Percentiles rank a stretch among this genome's conserved stretches.
phyloP scores from a whole-genome alignment of 2,113 vertebrate genomes.

The Haliaeetus leucogaster region DNA sequence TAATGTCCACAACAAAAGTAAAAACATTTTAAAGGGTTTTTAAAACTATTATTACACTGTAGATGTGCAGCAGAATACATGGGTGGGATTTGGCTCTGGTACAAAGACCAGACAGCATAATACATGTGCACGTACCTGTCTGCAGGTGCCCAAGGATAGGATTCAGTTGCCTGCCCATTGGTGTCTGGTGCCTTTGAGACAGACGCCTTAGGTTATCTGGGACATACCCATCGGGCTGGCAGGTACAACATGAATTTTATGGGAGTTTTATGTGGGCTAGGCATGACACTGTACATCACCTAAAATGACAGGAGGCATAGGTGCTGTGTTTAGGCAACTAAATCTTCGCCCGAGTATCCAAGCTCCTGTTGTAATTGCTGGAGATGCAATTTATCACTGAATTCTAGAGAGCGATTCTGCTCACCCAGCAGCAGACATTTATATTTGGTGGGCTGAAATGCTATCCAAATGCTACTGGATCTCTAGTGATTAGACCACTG shows the following conservation, averaged over 20 bases:
- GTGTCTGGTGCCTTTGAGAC: background rate
- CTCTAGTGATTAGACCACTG: background rate
- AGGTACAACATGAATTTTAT: background rate
- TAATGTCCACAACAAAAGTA: background rate
- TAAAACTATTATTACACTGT: no score
- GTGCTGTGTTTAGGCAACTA: background rate
- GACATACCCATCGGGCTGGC: background rate
- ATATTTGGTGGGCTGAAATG: background rate
- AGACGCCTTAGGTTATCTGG: background rate
- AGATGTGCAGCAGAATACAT: background rate
- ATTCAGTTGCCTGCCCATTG: background rate
- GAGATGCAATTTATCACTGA: background rate
- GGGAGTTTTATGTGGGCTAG: background rate
- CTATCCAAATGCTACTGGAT: background rate
- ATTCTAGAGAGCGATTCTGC: background rate
- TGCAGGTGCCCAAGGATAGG: background rate
- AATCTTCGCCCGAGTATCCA: accelerated
- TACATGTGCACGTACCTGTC: background rate
- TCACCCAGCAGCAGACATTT: background rate
- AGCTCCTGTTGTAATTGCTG: background rate
- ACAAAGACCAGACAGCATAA: background rate
- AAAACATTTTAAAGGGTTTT: background rate
- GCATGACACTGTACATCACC: background rate
- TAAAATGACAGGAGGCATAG: background rate
- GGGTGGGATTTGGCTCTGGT: background rate